Evolutionary conservation across 2,113 vertebrate species (phyloP), one percentile per base, ranked within the genome.

Genomic region (Megaceryle maxima): DNA sequence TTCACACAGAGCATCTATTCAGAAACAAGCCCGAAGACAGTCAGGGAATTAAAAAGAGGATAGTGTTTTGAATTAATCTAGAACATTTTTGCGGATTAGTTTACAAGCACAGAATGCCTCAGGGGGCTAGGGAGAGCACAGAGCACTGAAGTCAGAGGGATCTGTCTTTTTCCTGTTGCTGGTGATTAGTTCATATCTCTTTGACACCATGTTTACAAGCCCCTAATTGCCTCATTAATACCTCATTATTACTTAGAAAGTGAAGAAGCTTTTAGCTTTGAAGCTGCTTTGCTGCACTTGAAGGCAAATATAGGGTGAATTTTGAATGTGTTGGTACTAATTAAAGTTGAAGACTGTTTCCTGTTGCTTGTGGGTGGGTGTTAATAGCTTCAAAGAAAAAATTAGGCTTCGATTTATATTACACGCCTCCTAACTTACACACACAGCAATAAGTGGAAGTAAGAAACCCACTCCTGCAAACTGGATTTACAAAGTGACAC

Each of bases 211-310:
- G 96, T 97, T 96, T 97, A 97, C 97, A 97, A 97, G 96, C 87
- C 96, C 96, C 96, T 97, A 98, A 97, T 96, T 97, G 94, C 95
- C 96, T 97, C 96, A 97, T 98, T 98, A 98, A 97, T 97, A 97
- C 96, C 96, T 97, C 95, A 98, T 98, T 97, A 97, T 97, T 96
- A 96, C 94, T 95, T 94, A 96, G 94, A 97, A 97, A 95, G 94
- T 94, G 97, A 97, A 92, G 95, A 96, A 96, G 95, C 94, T 92
- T 97, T 96, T 92, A 87, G 87, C 97, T 97, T 97, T 97, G 97
- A 98, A 97, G 95, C 84, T 82, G 74, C 84, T 95, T 91, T 88
- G 86, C 95, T 76, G 88, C 90, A 95, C 90, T 97, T 96, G 92
- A 92, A 95, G 96, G 96, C 96, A 96, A 96, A 94, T 93, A 96